Evolutionary conservation across 2,113 vertebrate genomes (phyloP).

Genomic region (Petaurus breviceps): DNA sequence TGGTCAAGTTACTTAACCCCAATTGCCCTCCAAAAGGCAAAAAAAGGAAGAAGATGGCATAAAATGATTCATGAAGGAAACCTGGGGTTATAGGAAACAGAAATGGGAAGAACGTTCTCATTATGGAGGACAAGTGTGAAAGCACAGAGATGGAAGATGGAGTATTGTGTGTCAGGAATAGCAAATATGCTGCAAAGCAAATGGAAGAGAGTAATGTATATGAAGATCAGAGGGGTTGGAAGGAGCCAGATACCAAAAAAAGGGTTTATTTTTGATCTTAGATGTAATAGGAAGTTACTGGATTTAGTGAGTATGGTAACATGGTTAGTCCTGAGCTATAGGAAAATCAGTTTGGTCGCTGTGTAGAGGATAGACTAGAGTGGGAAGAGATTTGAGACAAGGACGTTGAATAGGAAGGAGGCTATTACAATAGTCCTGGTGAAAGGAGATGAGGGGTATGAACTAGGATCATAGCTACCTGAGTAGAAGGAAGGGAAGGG

Average conservation of each 20-base stretch:
- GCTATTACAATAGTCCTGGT: neutral
- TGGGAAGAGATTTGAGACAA: neutral
- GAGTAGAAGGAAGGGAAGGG: neutral
- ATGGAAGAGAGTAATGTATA: neutral
- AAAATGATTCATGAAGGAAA: neutral
- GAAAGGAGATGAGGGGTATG: neutral
- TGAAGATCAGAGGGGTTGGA: neutral
- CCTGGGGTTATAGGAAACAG: neutral
- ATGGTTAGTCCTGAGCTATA: neutral
- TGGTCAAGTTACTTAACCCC: too few species aligned
- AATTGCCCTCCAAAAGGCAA: too few species aligned
- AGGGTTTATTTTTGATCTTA: neutral
- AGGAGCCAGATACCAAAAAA: neutral
- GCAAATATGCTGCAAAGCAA: neutral
- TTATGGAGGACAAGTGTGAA: neutral
- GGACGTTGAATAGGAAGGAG: neutral
- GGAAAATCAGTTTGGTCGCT: neutral
- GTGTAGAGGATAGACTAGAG: neutral
- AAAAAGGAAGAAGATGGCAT: too few species aligned
- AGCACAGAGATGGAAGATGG: neutral
- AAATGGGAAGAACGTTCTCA: neutral
- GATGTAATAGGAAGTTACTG: neutral
- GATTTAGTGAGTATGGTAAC: neutral
- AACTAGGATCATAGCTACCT: neutral
- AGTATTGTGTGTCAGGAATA: neutral